A percentile compares a stretch with the other conserved stretches of the same genome.
Evolutionary conservation across 2,113 vertebrate species (phyloP).

Genomic region (Triplophysa dalaica): DNA sequence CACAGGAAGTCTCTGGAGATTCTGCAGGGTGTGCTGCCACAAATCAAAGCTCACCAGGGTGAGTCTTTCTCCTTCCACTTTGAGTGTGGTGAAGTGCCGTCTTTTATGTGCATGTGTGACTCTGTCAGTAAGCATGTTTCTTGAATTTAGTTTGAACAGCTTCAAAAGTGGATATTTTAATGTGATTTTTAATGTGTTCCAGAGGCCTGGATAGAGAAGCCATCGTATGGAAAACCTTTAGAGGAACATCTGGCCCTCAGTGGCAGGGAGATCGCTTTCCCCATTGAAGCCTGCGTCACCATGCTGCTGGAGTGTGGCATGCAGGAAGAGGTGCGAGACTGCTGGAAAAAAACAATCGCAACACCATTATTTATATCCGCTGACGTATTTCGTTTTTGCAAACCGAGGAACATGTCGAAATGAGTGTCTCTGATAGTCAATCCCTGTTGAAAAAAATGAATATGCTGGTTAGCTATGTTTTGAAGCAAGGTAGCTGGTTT

Average conservation of each 20-base stretch:
- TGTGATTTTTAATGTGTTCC: slow-evolving; percentile 57
- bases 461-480: no score
- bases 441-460: neutral
- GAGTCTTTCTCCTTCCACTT: slow-evolving; percentile 62
- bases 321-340: slow-evolving; percentile 87
- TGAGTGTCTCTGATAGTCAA: neutral
- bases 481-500: no score
- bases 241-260: slow-evolving; percentile 86
- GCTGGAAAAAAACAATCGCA: neutral
- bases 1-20: slow-evolving; percentile 93
- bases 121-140: slow-evolving; percentile 14
- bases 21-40: slow-evolving; percentile 89
- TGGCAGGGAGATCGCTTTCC: slow-evolving; percentile 85
- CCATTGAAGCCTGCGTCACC: slow-evolving; percentile 86
- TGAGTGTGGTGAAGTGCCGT: slow-evolving; percentile 18
- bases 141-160: slow-evolving; percentile 27
- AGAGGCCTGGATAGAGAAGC: slow-evolving; percentile 98
- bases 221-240: slow-evolving; percentile 92
- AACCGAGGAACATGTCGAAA: neutral
- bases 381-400: neutral
- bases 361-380: slow-evolving; percentile 11
- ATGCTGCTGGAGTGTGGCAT: slow-evolving; percentile 90
- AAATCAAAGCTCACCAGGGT: slow-evolving; percentile 99
- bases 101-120: slow-evolving; percentile 23
- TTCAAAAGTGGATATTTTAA: neutral